A percentile compares a stretch with the other conserved stretches of the same genome.
phyloP scores from a whole-genome alignment of 2,797 vertebrate species.

The Leptoclinus maculatus region DNA sequence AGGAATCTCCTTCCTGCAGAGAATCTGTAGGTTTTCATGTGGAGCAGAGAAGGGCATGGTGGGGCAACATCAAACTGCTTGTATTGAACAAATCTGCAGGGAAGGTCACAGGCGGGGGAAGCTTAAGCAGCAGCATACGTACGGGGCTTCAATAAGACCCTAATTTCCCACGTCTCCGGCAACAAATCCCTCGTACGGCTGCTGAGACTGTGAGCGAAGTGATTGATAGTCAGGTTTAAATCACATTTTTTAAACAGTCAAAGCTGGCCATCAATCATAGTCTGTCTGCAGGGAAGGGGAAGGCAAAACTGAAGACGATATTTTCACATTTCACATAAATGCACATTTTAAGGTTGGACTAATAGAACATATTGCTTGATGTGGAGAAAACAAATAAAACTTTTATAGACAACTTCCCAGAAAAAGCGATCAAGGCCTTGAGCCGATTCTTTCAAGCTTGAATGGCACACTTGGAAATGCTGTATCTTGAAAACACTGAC shows the following conservation, averaged over 20 bases:
- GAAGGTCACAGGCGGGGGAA: conserved; percentile 48
- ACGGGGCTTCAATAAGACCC: conserved; percentile 7
- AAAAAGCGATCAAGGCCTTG: not conserved
- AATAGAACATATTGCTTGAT: conserved; percentile 1
- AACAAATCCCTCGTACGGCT: conserved; percentile 17
- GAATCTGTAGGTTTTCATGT: conserved; percentile 29
- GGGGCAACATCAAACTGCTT: conserved; percentile 21
- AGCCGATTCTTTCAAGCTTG: conserved; percentile 11
- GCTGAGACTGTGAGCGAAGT: conserved; percentile 47
- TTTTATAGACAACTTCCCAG: not conserved
- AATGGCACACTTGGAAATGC: conserved; percentile 29
- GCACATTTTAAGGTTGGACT: not conserved
- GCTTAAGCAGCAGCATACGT: conserved; percentile 3
- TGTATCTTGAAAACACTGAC: conserved; percentile 57
- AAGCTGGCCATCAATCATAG: conserved; percentile 71
- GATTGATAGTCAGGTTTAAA: conserved; percentile 77
- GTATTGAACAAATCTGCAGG: conserved; percentile 55
- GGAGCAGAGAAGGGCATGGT: conserved; percentile 18
- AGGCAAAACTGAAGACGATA: conserved; percentile 9
- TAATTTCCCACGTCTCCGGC: not conserved
- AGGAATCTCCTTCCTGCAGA: conserved; percentile 26
- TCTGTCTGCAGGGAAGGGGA: conserved; percentile 39
- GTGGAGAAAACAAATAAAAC: not conserved
- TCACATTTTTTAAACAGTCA: conserved; percentile 67
- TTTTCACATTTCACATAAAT: not conserved